These are phyloP conservation scores for Anastrepha ludens DNA, from an alignment of 1,140 invertebrate species.

Conservation along the genomic window DNA sequence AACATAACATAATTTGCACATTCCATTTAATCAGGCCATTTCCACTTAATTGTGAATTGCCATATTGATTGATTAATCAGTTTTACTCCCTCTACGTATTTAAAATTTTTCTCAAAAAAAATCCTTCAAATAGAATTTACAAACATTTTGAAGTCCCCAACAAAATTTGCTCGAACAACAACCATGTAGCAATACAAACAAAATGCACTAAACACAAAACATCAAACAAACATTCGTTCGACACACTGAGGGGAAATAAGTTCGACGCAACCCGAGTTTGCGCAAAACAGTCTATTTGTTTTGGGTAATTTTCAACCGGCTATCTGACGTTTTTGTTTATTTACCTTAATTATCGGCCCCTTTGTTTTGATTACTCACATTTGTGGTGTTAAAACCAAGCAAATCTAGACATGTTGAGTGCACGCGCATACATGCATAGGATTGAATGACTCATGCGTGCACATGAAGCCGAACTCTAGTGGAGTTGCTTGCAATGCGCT, in stretches of 20 bases:
- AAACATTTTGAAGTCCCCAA: too few species aligned
- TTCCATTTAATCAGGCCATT: too few species aligned
- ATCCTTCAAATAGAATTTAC: too few species aligned
- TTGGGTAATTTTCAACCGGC: constrained; percentile 29
- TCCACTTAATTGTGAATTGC: too few species aligned
- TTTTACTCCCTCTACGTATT: too few species aligned
- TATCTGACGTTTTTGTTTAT: background rate
- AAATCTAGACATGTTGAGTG: background rate
- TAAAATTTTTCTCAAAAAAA: too few species aligned
- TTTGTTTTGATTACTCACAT: constrained; percentile 29
- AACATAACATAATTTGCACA: too few species aligned
- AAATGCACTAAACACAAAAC: background rate
- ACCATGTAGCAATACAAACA: constrained; percentile 15
- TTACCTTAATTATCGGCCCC: constrained; percentile 8
- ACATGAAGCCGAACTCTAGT: background rate
- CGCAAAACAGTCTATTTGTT: background rate
- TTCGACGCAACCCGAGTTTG: background rate
- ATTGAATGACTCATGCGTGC: background rate
- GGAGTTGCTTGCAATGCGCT: background rate
- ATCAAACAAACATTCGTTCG: background rate
- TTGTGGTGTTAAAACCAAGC: background rate
- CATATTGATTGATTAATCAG: too few species aligned
- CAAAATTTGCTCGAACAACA: background rate
- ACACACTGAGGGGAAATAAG: background rate
- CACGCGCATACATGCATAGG: background rate